These are phyloP conservation scores for Pseudocheirus occidentalis DNA, from an alignment of 2,797 vertebrate genomes.

Conservation along the genomic window DNA sequence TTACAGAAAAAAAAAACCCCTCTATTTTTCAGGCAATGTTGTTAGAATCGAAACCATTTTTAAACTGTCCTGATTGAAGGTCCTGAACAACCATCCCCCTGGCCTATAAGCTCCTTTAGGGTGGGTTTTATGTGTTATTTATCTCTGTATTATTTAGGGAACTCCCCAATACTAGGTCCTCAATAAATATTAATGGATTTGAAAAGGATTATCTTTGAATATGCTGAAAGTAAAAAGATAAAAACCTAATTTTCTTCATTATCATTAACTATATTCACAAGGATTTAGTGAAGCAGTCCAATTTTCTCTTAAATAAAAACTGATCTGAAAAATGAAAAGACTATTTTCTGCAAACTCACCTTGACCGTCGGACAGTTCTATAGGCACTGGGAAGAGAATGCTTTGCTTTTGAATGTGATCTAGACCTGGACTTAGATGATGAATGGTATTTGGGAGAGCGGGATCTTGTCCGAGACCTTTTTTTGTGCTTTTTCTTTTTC, in stretches of 20 bases:
- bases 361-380: constrained; percentile 90
- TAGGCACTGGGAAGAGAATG: constrained; percentile 96
- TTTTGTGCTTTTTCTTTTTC: constrained; percentile 96
- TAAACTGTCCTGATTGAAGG: neutral
- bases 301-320: neutral
- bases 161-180: neutral
- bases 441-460: constrained; percentile 88
- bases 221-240: neutral
- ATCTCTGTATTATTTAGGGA: neutral
- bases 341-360: constrained; percentile 85
- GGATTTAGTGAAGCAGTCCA: neutral
- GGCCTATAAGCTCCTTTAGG: neutral
- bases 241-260: neutral
- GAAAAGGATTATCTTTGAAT: neutral
- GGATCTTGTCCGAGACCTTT: constrained; percentile 90
- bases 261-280: neutral
- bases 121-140: neutral
- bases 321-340: neutral
- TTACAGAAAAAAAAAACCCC: neutral
- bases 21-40: neutral
- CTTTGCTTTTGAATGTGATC: constrained; percentile 90
- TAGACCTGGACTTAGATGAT: constrained; percentile 84
- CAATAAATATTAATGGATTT: neutral
- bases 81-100: neutral
- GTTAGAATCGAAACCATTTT: neutral